Conservation (phyloP, 1,140 invertebrate species). For the Eriocheir sinensis region DNA sequence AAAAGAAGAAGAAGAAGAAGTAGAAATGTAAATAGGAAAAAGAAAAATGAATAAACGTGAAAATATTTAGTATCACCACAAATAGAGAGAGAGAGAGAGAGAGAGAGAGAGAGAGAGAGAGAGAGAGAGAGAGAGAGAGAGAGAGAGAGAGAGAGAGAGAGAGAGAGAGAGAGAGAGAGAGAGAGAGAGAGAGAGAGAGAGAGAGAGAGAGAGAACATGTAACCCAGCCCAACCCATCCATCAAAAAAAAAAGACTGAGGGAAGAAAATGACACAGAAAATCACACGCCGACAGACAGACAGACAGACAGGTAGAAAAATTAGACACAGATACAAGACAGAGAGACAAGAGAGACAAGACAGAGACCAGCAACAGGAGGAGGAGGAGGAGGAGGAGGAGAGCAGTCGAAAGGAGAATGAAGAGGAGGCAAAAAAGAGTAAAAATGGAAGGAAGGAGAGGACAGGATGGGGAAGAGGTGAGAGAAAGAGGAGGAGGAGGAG, state of each 20-base stretch:
- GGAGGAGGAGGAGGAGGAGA: not conserved
- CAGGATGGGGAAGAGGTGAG: not conserved
- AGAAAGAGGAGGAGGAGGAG: not conserved
- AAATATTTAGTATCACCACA: not conserved
- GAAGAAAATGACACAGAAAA: not conserved
- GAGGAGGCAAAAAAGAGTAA: not conserved
- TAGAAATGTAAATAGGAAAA: not conserved
- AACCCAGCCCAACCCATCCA: not conserved
- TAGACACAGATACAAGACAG: not conserved
- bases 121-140: not conserved
- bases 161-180: not conserved
- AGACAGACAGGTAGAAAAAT: too few relatives aligned
- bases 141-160: not conserved
- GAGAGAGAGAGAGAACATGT: too few relatives aligned
- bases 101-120: not conserved
- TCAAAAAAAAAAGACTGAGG: not conserved
- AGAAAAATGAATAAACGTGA: not conserved
- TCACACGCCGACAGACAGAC: too few relatives aligned
- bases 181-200: not conserved
- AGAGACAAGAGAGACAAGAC: not conserved
- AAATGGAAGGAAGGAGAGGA: not conserved
- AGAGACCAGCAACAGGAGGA: not conserved
- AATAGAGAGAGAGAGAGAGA: not conserved
- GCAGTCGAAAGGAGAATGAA: not conserved
- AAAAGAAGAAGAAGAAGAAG: not conserved